phyloP scores from a whole-genome alignment of 2,797 vertebrate genomes.

The Capromys pilorides region DNA sequence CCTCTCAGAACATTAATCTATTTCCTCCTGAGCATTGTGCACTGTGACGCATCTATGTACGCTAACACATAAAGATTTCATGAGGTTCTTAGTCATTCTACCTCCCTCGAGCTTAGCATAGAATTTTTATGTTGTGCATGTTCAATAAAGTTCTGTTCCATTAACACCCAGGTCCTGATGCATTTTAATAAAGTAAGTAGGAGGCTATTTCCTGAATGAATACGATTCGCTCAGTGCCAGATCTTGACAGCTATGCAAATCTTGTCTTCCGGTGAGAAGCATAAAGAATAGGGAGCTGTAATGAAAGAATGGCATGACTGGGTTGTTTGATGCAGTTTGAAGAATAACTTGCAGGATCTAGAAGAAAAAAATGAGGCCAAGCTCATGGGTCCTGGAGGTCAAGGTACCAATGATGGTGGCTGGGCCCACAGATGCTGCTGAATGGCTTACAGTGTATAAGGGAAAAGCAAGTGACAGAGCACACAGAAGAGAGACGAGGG shows the following conservation, averaged over 20 bases:
- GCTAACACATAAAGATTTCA: conserved; percentile 27
- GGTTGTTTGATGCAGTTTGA: background rate
- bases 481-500: background rate
- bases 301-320: conserved; percentile 10
- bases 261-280: background rate
- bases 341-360: background rate
- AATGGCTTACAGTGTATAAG: background rate
- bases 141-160: conserved; percentile 13
- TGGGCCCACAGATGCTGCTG: background rate
- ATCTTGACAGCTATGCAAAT: conserved; percentile 32
- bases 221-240: background rate
- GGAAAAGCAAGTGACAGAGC: background rate
- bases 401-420: background rate
- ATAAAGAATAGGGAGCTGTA: background rate
- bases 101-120: background rate
- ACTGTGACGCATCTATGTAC: background rate
- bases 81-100: background rate
- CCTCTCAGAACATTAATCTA: conserved; percentile 17
- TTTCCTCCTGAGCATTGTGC: background rate
- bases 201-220: conserved; percentile 50
- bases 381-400: background rate
- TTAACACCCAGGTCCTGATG: background rate
- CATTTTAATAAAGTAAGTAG: background rate
- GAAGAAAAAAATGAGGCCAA: background rate
- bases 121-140: background rate